Conservation (phyloP, 2,797 vertebrate species). For the Heterohyrax brucei region DNA sequence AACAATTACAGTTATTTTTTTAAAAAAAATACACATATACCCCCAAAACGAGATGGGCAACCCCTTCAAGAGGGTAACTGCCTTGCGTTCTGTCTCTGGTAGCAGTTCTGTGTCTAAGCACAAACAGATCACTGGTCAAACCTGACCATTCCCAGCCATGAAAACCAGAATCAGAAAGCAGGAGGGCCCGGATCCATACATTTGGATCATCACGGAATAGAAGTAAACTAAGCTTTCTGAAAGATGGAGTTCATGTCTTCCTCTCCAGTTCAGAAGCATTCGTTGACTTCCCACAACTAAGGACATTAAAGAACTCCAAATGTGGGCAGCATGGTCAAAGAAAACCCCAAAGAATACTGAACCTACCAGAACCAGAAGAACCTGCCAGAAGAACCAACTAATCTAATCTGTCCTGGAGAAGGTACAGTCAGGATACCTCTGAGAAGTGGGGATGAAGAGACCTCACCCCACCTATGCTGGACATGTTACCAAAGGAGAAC, state of each 20-base stretch:
- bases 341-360: background rate
- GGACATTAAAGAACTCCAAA: background rate
- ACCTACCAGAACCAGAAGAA: background rate
- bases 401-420: background rate
- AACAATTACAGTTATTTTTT: background rate
- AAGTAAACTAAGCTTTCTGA: background rate
- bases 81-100: background rate
- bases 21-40: background rate
- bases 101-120: background rate
- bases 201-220: background rate
- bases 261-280: background rate
- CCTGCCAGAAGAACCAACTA: background rate
- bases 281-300: background rate
- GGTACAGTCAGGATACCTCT: background rate
- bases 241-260: background rate
- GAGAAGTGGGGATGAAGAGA: background rate
- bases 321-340: background rate
- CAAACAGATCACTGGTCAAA: background rate
- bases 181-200: background rate
- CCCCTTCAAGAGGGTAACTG: background rate
- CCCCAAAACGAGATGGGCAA: background rate
- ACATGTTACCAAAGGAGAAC: background rate
- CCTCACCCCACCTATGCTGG: background rate
- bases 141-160: background rate
- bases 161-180: background rate